Evolutionary conservation across 2,797 vertebrate genomes (phyloP).

Genomic region (Decapterus maruadsi): DNA sequence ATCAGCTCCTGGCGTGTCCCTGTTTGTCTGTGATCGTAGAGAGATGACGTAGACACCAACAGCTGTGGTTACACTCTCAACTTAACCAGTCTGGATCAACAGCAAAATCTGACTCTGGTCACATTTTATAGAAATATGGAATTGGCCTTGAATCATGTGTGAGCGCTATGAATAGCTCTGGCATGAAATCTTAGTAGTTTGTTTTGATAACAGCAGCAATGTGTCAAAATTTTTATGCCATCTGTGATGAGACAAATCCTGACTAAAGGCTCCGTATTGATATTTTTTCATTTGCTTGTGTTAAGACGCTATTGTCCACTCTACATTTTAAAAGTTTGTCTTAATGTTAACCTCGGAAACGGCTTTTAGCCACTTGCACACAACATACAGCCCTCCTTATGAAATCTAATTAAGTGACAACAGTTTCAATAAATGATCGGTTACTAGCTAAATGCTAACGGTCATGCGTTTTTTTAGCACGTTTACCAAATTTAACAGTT

Average conservation of each 20-base stretch:
- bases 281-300: neutral
- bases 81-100: conserved; percentile 10
- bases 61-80: conserved; percentile 46
- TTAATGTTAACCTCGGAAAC: neutral
- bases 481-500: too few relatives aligned
- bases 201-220: neutral
- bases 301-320: neutral
- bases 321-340: neutral
- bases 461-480: too few relatives aligned
- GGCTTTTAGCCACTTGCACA: neutral
- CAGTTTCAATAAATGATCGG: neutral
- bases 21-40: conserved; percentile 19
- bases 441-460: neutral
- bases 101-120: neutral
- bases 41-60: conserved; percentile 19
- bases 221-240: neutral
- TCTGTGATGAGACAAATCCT: conserved; percentile 6
- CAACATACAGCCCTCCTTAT: neutral
- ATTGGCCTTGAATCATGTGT: conserved; percentile 2
- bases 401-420: neutral
- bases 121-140: conserved; percentile 35
- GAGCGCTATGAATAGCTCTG: conserved; percentile 11
- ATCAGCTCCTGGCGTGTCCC: conserved; percentile 5
- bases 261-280: neutral
- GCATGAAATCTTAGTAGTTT: neutral